Evolutionary conservation across 1,140 invertebrate genomes (phyloP), one percentile per base, ranked within the genome.

Genomic region (Onthophagus taurus): DNA sequence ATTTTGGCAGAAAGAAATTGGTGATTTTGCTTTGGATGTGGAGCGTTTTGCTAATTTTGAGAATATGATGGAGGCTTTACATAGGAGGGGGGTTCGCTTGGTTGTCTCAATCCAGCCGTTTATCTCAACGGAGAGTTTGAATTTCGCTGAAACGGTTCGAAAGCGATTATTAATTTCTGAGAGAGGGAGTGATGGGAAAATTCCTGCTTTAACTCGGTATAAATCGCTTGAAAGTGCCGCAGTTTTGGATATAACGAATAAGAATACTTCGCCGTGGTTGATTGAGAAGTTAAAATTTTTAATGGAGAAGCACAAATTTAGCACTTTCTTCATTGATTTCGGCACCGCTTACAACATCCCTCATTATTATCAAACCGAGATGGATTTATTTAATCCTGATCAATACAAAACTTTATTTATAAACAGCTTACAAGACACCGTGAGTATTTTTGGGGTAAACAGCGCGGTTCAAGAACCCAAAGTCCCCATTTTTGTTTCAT

Each of bases 291-390:
- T 96, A 1, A 73, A 81, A 48, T 64, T 68, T 1, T 65, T 95
- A 0, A 74, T 80, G 17, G 71, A 76, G 2, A 75, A 78, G 21
- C 89, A 87, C 48, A 74, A 84, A 19, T 83, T 97, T 5, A 83
- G 91, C 56, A 83, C 88, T 1, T 93, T 93, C 60, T 94, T 87
- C 53, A 74, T 96, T 31, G 91, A 96, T 57, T 70, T 92, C 17
- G 92, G 92, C 0, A 88, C 87, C 3, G 82, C 85, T 0, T 82
- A 85, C 33, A 86, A 89, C 53, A 77, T 95, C 67, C 92, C 91
- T 0, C 77, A 83, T 49, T 88, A 88, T 59, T 90, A 88, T 59
- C 75, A 83, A 49, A 84, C 80, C 55, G 75, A 84, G 19, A 70
- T 80, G 24, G 72, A 74, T 0, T 51, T 89, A 1, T 74, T 75